Evolutionary conservation across 2,888 invertebrate genomes (phyloP).

Genomic region (Xylota segnis): DNA sequence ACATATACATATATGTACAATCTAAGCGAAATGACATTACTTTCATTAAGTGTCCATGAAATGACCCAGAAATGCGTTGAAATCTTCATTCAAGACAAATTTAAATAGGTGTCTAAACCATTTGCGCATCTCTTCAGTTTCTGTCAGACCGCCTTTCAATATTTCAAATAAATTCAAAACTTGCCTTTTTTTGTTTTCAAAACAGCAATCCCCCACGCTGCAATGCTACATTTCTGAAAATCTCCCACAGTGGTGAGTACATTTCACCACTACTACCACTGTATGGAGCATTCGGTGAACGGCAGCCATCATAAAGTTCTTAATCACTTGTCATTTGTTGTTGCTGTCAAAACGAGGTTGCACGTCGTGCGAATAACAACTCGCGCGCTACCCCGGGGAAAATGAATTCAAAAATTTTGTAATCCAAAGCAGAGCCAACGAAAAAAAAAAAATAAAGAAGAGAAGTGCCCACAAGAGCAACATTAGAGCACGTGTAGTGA

Average conservation of each 20-base stretch:
- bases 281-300: neutral
- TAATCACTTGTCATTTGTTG: conserved; percentile 72
- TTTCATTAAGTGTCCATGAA: no score
- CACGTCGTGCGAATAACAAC: conserved; percentile 75
- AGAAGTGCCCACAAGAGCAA: conserved; percentile 36
- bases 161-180: neutral
- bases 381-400: conserved; percentile 68
- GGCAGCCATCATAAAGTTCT: conserved; percentile 68
- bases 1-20: no score
- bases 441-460: conserved; percentile 6
- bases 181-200: no score
- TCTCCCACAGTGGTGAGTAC: conserved; percentile 24
- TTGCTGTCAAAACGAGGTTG: conserved; percentile 75
- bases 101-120: no score
- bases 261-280: neutral
- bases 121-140: no score
- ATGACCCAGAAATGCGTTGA: no score
- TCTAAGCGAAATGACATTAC: no score
- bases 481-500: conserved; percentile 66
- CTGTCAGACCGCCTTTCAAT: no score
- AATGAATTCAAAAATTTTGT: conserved; percentile 64
- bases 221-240: conserved; percentile 33
- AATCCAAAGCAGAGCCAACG: conserved; percentile 34
- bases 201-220: conserved; percentile 6
- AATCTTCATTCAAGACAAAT: no score